Conservation (phyloP, 2,113 vertebrate species). For the Vicugna pacos region DNA sequence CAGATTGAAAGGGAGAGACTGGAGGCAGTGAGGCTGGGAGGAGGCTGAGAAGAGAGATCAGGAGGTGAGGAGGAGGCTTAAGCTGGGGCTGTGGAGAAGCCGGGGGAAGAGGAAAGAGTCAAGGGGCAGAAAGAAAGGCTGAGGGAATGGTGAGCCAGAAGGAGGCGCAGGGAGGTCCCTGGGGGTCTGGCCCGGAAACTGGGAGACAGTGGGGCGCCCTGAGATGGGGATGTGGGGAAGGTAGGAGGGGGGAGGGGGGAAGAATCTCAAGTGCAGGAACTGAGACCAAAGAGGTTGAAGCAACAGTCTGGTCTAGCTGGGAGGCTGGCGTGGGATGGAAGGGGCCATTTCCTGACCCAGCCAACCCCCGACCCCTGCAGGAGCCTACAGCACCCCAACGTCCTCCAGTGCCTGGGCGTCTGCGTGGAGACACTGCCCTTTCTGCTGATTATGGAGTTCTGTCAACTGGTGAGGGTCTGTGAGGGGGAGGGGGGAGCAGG, state of each 20-base stretch:
- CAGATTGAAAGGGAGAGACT: not conserved
- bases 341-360: not conserved
- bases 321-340: rapidly evolving
- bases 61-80: not conserved
- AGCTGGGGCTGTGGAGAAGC: not conserved
- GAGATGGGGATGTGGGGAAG: not conserved
- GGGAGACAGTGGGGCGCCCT: not conserved
- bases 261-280: too few relatives aligned
- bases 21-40: not conserved
- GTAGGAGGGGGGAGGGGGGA: rapidly evolving
- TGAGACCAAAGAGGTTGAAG: not conserved
- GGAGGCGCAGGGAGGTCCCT: not conserved
- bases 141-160: not conserved
- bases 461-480: slow-evolving; percentile 91
- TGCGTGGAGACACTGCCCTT: slow-evolving; percentile 94
- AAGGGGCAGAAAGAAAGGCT: not conserved
- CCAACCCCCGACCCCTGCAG: slow-evolving; percentile 74
- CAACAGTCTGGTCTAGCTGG: not conserved
- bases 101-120: not conserved
- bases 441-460: slow-evolving; percentile 96
- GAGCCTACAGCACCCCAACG: slow-evolving; percentile 94
- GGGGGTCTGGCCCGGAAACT: not conserved
- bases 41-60: not conserved
- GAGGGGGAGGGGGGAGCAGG: not conserved
- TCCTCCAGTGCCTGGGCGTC: slow-evolving; percentile 94